Evolutionary conservation across 2,113 vertebrate genomes (phyloP).

Genomic region (Gymnogyps californianus): DNA sequence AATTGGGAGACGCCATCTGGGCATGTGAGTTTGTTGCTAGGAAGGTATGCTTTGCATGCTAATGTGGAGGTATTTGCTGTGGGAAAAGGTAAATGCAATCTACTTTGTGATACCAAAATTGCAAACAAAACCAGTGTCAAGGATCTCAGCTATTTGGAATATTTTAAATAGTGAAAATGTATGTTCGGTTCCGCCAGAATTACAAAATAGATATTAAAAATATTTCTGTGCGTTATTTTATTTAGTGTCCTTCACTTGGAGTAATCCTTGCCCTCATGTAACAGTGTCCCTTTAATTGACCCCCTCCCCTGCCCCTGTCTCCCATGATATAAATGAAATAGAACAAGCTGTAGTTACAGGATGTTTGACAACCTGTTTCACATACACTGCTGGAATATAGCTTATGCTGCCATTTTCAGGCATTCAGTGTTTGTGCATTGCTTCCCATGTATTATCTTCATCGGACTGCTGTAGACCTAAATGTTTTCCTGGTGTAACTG

Average conservation of each 20-base stretch:
- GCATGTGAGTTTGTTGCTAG: background rate
- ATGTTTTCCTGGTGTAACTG: background rate
- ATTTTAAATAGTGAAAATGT: background rate
- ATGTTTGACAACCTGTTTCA: background rate
- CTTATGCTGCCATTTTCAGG: background rate
- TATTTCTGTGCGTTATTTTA: background rate
- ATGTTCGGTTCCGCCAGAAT: background rate
- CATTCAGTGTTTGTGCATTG: background rate
- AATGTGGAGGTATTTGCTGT: background rate
- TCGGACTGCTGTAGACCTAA: background rate
- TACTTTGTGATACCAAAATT: background rate
- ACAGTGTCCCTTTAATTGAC: background rate
- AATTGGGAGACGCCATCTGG: background rate
- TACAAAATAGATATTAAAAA: background rate
- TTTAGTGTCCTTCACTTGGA: background rate
- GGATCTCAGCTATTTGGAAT: background rate
- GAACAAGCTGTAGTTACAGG: background rate
- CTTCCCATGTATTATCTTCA: background rate
- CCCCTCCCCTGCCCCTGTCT: background rate
- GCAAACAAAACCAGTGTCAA: background rate
- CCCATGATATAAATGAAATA: background rate
- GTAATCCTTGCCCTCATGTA: background rate
- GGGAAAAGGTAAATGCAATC: background rate
- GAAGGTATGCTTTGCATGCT: background rate
- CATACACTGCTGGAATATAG: background rate